A percentile compares a stretch with the other conserved stretches of the same genome.
phyloP scores from a whole-genome alignment of 92 coral and sea anemone genomes.

The Nematostella vectensis region DNA sequence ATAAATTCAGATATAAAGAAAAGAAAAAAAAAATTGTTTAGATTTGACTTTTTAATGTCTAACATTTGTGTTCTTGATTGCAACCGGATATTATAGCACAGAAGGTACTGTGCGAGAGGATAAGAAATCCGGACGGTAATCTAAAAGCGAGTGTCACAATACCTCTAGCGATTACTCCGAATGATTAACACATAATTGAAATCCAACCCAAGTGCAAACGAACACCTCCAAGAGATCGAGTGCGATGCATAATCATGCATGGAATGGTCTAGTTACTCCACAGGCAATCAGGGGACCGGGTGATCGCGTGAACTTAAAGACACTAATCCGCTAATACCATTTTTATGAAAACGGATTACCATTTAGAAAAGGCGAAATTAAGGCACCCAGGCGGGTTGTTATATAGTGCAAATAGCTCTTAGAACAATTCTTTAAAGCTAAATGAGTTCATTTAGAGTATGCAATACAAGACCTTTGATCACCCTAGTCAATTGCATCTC shows the following conservation, averaged over 20 bases:
- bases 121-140: conserved; percentile 1
- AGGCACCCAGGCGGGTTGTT: conserved; percentile 3
- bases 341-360: conserved; percentile 64
- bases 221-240: too few relatives aligned
- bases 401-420: conserved; percentile 3
- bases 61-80: background rate
- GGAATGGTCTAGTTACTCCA: too few relatives aligned
- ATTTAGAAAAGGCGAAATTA: conserved; percentile 29
- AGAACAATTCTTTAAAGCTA: too few relatives aligned
- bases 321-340: conserved; percentile 51
- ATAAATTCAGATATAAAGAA: conserved; percentile 28
- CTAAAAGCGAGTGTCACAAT: conserved; percentile 1
- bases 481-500: too few relatives aligned
- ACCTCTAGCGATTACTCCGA: conserved; percentile 1
- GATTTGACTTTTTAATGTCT: too few relatives aligned
- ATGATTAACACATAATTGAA: conserved; percentile 48
- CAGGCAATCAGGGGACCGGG: too few relatives aligned
- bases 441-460: too few relatives aligned
- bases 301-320: conserved; percentile 35
- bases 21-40: conserved; percentile 5
- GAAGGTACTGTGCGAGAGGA: background rate
- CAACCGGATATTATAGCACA: conserved; percentile 15
- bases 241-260: too few relatives aligned
- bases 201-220: conserved; percentile 39
- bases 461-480: too few relatives aligned